Evolutionary conservation across 2,113 vertebrate species (phyloP), one percentile per base, ranked within the genome.

Genomic region (Scartelaos histophorus): DNA sequence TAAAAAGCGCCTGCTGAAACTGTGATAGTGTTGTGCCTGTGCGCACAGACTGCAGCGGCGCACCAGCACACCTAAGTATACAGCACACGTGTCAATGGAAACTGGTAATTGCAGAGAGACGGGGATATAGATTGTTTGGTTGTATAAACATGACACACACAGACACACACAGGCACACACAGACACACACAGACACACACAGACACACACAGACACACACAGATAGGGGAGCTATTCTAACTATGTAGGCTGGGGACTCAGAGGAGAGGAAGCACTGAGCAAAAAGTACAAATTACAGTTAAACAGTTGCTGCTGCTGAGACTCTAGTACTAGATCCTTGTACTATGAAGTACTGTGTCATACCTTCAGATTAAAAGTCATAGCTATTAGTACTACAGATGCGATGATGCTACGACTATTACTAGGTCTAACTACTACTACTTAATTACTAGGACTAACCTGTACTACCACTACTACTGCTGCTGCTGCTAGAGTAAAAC

Each of bases 1-100:
- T 85, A 80, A 82, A 80, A 82, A 83, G 80, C 73, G 74, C 25
- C 38, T 29, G 47, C 62, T 56, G 71, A 45, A 53, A 58, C 64
- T 16, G 3, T 6, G 5, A 43, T 15, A 19, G 25, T 34, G 66
- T 57, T 24, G 22, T n/a, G 17, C 51, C 38, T 45, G 54, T 64
- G 25, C 29, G 53, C 13, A 10, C 25, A 67, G 25, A 47, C 22
- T 10, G 13, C 53, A 34, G 71, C 5, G 25, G 15, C 0, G 7
- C 35, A 7, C 17, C 29, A 19, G 51, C 4, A 10, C 2, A 3
- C 13, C 11, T 35, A 69, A 53, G 29, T 47, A 38, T 64, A 47
- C 67, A 43, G 34, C 19, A 34, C 34, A 11, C 61, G 7, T 38
- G 61, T n/a, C 19, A 19, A 12, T 43, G 15, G 38, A 64, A 17